phyloP scores from a whole-genome alignment of 1,140 invertebrate species.

The Acromyrmex echinatior region DNA sequence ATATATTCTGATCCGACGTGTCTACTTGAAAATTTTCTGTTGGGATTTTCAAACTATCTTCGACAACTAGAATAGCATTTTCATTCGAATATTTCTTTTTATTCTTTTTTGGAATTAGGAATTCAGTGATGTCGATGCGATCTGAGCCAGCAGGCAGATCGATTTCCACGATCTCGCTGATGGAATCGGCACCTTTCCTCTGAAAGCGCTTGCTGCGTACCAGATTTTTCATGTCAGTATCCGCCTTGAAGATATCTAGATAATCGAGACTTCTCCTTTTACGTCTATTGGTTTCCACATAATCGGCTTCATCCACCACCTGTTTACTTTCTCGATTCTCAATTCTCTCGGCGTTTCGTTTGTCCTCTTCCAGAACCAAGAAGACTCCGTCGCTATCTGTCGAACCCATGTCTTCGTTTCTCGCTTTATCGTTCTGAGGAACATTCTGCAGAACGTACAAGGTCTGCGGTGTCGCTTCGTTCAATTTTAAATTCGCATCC shows the following conservation, averaged over 20 bases:
- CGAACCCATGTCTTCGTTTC: neutral
- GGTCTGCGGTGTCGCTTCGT: slow-evolving; percentile 1
- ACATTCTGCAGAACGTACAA: slow-evolving; percentile 46
- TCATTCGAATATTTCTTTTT: neutral
- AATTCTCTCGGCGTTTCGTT: slow-evolving; percentile 19
- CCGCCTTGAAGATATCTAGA: slow-evolving; percentile 62
- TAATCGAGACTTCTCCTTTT: slow-evolving; percentile 72
- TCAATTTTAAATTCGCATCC: neutral
- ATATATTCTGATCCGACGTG: neutral
- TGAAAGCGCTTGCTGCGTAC: slow-evolving; percentile 68
- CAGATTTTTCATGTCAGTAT: slow-evolving; percentile 42
- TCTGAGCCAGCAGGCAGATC: slow-evolving; percentile 72
- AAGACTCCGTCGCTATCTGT: slow-evolving; percentile 10
- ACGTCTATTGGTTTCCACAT: neutral
- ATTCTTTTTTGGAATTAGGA: slow-evolving; percentile 62
- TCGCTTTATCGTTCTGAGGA: neutral
- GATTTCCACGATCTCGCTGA: slow-evolving; percentile 83
- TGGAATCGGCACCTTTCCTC: slow-evolving; percentile 78
- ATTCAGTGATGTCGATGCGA: slow-evolving; percentile 66
- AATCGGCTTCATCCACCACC: slow-evolving; percentile 8
- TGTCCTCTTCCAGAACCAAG: slow-evolving; percentile 54
- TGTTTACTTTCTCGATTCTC: slow-evolving; percentile 48
- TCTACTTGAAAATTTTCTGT: neutral
- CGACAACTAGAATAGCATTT: slow-evolving; percentile 65
- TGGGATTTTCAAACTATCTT: slow-evolving; percentile 15